phyloP scores from a whole-genome alignment of 1,140 invertebrate genomes.

The Leptestheria dahalacensis region DNA sequence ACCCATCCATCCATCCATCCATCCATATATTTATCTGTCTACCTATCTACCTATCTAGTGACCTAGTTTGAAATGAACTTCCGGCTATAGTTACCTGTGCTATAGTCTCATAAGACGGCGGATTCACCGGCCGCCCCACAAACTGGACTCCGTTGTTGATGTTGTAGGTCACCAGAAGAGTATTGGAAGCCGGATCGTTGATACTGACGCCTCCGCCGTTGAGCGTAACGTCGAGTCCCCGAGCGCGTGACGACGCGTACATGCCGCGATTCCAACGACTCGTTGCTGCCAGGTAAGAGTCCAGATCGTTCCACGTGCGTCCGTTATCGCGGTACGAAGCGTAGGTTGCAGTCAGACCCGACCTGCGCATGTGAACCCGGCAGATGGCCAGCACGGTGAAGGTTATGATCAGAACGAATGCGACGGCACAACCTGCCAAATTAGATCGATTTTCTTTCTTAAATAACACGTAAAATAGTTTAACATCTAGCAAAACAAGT shows the following conservation, averaged over 20 bases:
- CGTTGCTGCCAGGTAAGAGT: slow-evolving; percentile 11
- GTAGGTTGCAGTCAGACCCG: slow-evolving; percentile 21
- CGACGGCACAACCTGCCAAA: slow-evolving; percentile 30
- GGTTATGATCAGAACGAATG: slow-evolving; percentile 32
- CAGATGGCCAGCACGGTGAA: slow-evolving; percentile 32
- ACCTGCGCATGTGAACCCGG: slow-evolving; percentile 29
- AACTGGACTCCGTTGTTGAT: slow-evolving; percentile 32
- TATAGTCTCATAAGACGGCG: slow-evolving; percentile 40
- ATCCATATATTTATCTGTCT: no score
- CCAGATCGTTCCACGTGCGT: slow-evolving; percentile 9
- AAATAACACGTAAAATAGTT: not conserved
- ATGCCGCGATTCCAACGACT: slow-evolving; percentile 1
- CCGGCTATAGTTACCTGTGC: slow-evolving; percentile 17
- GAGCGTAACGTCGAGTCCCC: not conserved
- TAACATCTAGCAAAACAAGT: not conserved
- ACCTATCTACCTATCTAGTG: no score
- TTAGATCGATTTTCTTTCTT: no score
- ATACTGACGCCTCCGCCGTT: slow-evolving; percentile 7
- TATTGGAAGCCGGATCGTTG: slow-evolving; percentile 16
- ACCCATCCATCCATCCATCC: no score
- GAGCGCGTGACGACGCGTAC: not conserved
- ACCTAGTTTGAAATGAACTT: not conserved
- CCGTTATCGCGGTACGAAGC: slow-evolving; percentile 7
- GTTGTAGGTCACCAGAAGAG: slow-evolving; percentile 30
- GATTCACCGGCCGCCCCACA: slow-evolving; percentile 26